Evolutionary conservation across 2,888 invertebrate genomes (phyloP).

Genomic region (Balanococcus diminutus): DNA sequence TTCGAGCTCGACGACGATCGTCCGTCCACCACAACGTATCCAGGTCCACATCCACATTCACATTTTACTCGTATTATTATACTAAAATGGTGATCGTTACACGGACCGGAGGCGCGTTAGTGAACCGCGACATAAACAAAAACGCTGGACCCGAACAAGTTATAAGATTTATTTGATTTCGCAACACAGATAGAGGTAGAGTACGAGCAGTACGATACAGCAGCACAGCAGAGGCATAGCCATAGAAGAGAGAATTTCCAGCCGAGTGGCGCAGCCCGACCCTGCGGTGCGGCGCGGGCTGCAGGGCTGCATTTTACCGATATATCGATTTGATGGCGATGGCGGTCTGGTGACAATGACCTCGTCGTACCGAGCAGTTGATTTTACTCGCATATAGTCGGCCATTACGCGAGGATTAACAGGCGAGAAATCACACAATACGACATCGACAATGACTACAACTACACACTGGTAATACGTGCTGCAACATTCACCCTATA

Average conservation of each 20-base stretch:
- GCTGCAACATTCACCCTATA: background rate
- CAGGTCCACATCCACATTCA: too few species aligned
- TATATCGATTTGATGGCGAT: constrained; percentile 37
- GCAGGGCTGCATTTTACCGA: constrained; percentile 22
- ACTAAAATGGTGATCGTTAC: background rate
- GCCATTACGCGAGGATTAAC: constrained; percentile 20
- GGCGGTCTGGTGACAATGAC: constrained; percentile 29
- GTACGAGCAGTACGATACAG: background rate
- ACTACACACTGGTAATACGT: background rate
- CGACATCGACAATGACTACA: background rate
- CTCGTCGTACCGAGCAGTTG: constrained; percentile 2
- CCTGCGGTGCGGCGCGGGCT: constrained; percentile 27
- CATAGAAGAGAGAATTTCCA: background rate
- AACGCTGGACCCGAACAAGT: constrained; percentile 27
- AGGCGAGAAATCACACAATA: constrained; percentile 16
- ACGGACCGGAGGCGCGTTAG: background rate
- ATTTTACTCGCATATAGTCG: background rate
- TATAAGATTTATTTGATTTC: constrained; percentile 27
- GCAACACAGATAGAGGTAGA: background rate
- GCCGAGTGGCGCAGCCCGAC: background rate
- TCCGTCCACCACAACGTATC: background rate
- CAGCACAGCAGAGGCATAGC: background rate
- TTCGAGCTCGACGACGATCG: background rate
- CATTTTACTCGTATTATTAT: background rate
- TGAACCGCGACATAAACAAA: constrained; percentile 19